phyloP scores from a whole-genome alignment of 2,888 invertebrate genomes.

The Liopterus haemorrhoidalis region DNA sequence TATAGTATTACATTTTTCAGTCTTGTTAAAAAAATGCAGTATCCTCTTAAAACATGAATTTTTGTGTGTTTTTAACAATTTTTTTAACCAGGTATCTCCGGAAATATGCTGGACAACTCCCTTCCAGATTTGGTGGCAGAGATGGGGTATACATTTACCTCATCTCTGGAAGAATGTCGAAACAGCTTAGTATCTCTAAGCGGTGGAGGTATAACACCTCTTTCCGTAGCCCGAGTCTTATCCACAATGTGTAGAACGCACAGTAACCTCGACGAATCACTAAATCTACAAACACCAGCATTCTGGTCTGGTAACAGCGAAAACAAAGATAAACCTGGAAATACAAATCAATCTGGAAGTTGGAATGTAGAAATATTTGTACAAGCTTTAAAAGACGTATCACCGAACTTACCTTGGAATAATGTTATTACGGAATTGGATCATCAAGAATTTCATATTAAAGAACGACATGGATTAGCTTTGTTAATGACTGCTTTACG shows the following conservation, averaged over 20 bases:
- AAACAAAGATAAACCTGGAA: slow-evolving; percentile 37
- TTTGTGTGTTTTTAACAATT: too few species aligned
- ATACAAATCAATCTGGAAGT: slow-evolving; percentile 48
- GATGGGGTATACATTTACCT: slow-evolving; percentile 85
- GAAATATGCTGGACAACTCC: slow-evolving; percentile 67
- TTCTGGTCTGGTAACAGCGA: slow-evolving; percentile 52
- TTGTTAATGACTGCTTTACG: slow-evolving; percentile 77
- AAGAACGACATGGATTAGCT: slow-evolving; percentile 78
- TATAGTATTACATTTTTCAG: too few species aligned
- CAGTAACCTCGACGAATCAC: slow-evolving; percentile 61
- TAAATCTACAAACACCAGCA: slow-evolving; percentile 55
- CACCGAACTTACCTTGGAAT: slow-evolving; percentile 83
- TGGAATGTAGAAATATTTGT: slow-evolving; percentile 96
- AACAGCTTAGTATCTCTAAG: slow-evolving; percentile 76
- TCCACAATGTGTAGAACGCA: slow-evolving; percentile 83
- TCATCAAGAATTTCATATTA: slow-evolving; percentile 81
- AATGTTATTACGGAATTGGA: slow-evolving; percentile 89
- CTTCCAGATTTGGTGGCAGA: slow-evolving; percentile 86
- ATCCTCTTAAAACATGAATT: too few species aligned
- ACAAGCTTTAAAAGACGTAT: slow-evolving; percentile 83
- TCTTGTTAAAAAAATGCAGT: too few species aligned
- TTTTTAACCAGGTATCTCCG: slow-evolving; percentile 44
- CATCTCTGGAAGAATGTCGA: slow-evolving; percentile 81
- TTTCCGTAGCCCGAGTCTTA: slow-evolving; percentile 78
- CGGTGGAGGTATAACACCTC: slow-evolving; percentile 73